Base-by-base conservation (phyloP, 1,140 invertebrate species). In the Lordiphosa collinella region DNA sequence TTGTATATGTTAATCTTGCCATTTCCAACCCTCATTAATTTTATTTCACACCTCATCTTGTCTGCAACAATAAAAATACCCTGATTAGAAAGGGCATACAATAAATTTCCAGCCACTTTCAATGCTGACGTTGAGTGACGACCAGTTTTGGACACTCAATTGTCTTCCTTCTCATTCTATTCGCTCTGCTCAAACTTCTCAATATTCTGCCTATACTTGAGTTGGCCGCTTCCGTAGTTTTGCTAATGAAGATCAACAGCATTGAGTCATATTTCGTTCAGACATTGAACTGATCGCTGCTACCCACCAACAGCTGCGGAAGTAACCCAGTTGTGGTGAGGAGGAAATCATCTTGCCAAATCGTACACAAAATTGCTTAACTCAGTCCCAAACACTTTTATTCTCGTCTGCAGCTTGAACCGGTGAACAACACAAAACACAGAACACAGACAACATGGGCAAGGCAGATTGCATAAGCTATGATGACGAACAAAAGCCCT, bases 401-500 rank as follows among this genome's bases (percentile, higher is more conserved):
- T 76, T 80, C 76, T 80, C 78, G 76, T 43, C 57, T 56, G 49
- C 58, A 80, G 76, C 55, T 16, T 51, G 56, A 76, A 65, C 65
- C 52, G 51, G 72, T 66, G 63, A 66, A 66, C 63, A 66, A 7
- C 62, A 50, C 14, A 54, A 10, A 16, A 49, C 32, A 18, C 31
- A 40, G 37, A 14, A 3, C 32, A 37, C 48, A 54, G 8, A 44
- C 14, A 78, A 25, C 4, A 86, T 88, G 86, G 86, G 65, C 49
- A 88, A 88, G 63, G 74, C 82, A 13, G 66, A 86, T 18, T 70
- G 79, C 51, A 74, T 92, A 35, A 82, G 90, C 65, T 90, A 89
- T 44, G 90, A 91, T 67, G 67, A 75, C 16, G 89, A 92, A 59
- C 88, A 90, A 14, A 59, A 89, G 14, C 91, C 91, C 0, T 92